phyloP scores from a whole-genome alignment of 2,888 invertebrate genomes.

The Drosophila bunnanda region DNA sequence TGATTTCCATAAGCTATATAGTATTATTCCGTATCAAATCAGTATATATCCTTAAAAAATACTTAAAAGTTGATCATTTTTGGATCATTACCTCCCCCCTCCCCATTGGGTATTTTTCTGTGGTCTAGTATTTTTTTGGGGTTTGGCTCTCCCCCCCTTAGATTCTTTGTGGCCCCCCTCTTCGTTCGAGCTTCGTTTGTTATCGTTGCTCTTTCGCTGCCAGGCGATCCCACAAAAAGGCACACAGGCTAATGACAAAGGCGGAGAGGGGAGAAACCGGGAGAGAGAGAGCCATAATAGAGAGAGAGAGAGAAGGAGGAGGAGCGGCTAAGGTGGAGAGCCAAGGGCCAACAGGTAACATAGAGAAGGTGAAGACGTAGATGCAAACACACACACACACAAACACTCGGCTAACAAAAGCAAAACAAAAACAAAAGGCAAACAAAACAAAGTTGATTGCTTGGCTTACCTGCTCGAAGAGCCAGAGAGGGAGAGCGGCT shows the following conservation, averaged over 20 bases:
- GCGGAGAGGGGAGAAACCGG: background rate
- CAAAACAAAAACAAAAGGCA: conserved; percentile 56
- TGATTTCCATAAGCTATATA: background rate
- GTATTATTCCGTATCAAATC: background rate
- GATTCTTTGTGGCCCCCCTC: background rate
- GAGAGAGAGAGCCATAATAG: background rate
- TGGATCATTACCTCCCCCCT: background rate
- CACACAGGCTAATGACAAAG: conserved; percentile 32
- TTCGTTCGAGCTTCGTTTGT: conserved; percentile 28
- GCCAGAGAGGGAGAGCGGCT: conserved; percentile 12
- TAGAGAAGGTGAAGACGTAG: conserved; percentile 28
- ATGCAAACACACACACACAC: conserved; percentile 23
- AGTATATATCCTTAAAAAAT: background rate
- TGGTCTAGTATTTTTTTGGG: background rate
- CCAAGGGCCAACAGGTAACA: conserved; percentile 37
- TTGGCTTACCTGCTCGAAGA: conserved; percentile 41
- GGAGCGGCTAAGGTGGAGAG: conserved; percentile 9
- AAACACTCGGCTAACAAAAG: conserved; percentile 29
- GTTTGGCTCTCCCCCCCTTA: background rate
- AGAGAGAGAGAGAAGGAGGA: background rate
- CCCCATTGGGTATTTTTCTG: background rate
- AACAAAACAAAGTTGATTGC: conserved; percentile 48
- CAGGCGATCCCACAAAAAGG: conserved; percentile 41
- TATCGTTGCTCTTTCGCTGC: conserved; percentile 41
- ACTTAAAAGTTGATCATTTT: background rate